Base-by-base conservation (phyloP, 30 jellyfish, hydroid and myxozoan species). In the Hydractinia echinata region DNA sequence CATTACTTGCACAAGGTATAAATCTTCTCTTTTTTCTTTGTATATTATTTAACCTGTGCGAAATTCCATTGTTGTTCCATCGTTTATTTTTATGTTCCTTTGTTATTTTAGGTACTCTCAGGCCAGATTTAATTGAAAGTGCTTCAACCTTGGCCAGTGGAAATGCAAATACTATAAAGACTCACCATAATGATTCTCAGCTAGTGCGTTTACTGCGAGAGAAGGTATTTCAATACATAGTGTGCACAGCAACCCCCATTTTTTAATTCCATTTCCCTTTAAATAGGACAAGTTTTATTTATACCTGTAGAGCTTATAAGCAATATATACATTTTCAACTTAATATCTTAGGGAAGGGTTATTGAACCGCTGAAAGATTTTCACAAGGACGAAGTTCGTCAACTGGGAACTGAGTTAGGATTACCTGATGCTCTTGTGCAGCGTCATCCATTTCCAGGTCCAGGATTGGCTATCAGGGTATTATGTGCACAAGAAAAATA, bases 401-500 rank as follows among this genome's bases (percentile, higher is more conserved):
- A 20, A 5, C 73, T 95, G 13, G 99, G 97, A 5, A 83, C 66
- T 51, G 93, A 83, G 54, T 82, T 95, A 5, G 95, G 98, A 9
- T 81, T 95, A 39, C 99, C 97, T 8, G 71, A 93, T 4, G 76
- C 72, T 10, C 81, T 95, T 5, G 96, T 95, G 15, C 86, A 95
- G n/a, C 78, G 99, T 21, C 97, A 89, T 53, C 99, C 99, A 4
- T 95, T 95, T 60, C 99, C 99, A 18, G 99, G 99, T 10, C 99
- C 99, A 60, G 99, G 99, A 20, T 80, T 95, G 21, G 99, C 99
- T 3, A 86, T 95, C 82, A 88, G 99, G 4, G 82, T 95, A 13
- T 66, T 95, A 54, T 95, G 99, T 76, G 99, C 95, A 58, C 94
- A 81, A 8, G 96, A 93, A 76, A 95, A 92, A 18, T 93, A 73